phyloP scores from a whole-genome alignment of 1,140 invertebrate species.

The Lysiphlebus fabarum region DNA sequence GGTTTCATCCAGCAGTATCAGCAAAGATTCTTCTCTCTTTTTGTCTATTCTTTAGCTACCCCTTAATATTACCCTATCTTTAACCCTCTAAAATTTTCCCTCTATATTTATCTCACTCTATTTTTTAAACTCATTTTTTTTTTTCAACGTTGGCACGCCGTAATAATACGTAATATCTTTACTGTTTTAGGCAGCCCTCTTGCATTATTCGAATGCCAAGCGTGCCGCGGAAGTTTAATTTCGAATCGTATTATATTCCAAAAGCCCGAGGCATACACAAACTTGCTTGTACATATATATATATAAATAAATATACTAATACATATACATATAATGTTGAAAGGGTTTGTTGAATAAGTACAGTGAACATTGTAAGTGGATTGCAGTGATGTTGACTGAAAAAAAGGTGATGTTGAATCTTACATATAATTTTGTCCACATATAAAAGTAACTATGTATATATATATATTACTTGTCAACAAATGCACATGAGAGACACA shows the following conservation, averaged over 20 bases:
- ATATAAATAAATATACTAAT: no score
- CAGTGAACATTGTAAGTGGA: no score
- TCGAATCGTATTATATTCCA: conserved; percentile 49
- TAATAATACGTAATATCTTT: conserved; percentile 53
- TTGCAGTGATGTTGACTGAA: no score
- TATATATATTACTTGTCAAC: no score
- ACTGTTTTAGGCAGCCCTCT: conserved; percentile 50
- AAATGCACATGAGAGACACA: no score
- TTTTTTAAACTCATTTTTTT: conserved; percentile 13
- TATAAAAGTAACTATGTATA: no score
- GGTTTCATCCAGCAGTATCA: conserved; percentile 23
- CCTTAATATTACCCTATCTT: no score
- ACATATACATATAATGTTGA: no score
- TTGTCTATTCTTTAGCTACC: no score
- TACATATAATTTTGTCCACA: no score
- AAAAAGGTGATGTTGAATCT: no score
- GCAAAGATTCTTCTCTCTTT: neutral
- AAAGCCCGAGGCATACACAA: conserved; percentile 16
- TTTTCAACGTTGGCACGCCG: conserved; percentile 37
- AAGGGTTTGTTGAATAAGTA: conserved; percentile 10
- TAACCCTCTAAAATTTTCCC: conserved; percentile 3
- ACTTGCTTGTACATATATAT: no score
- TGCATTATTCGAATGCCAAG: conserved; percentile 49
- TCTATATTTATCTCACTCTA: conserved; percentile 2
- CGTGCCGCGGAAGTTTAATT: conserved; percentile 51